Percentiles rank a stretch among this genome's conserved stretches.
Conservation (phyloP, 1,140 invertebrate species). For the Brachionus paranguensis region DNA sequence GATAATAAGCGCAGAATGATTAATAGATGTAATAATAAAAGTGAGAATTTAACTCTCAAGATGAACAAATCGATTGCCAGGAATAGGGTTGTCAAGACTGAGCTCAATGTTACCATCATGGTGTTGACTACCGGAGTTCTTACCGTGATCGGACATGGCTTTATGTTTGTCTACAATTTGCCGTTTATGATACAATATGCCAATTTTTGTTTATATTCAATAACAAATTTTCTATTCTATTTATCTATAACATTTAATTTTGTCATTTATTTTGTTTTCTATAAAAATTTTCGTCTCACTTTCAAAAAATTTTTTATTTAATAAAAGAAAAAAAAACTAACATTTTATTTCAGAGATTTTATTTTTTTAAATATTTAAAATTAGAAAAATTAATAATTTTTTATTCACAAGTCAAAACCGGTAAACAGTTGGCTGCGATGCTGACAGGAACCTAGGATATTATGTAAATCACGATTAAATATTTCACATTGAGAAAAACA, state of each 20-base stretch:
- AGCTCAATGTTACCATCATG: slow-evolving; percentile 14
- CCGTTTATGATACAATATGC: background rate
- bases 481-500: background rate
- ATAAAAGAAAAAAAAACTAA: background rate
- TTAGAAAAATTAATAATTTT: too few relatives aligned
- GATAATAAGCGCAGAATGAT: background rate
- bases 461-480: background rate
- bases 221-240: background rate
- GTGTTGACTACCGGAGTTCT: slow-evolving; percentile 5
- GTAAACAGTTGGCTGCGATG: too few relatives aligned
- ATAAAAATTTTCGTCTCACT: slow-evolving; percentile 26
- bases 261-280: slow-evolving; percentile 23
- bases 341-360: too few relatives aligned
- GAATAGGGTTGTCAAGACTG: background rate
- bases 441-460: background rate
- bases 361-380: too few relatives aligned
- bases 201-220: slow-evolving; percentile 31
- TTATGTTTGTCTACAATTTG: slow-evolving; percentile 32
- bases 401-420: too few relatives aligned
- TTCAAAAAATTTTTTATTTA: background rate
- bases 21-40: background rate
- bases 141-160: slow-evolving; percentile 1
- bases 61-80: background rate
- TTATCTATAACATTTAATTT: slow-evolving; percentile 24
- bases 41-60: background rate